Evolutionary conservation across 2,113 vertebrate species (phyloP).

Genomic region (Zonotrichia leucophrys): DNA sequence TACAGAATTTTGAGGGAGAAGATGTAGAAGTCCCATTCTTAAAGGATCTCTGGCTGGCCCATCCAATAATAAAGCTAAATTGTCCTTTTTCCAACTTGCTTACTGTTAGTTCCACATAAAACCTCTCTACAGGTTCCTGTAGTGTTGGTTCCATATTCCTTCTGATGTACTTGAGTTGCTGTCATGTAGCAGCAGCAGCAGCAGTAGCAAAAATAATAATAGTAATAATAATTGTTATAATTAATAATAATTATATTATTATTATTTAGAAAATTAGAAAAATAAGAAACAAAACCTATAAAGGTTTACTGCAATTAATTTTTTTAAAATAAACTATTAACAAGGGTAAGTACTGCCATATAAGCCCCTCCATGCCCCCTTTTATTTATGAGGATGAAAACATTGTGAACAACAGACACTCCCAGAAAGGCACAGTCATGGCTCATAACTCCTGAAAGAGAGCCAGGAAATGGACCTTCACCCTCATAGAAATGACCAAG

Average conservation of each 20-base stretch:
- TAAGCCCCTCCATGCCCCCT: fast-evolving
- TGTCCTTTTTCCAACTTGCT: not conserved
- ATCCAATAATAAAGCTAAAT: not conserved
- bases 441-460: not conserved
- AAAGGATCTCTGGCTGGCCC: not conserved
- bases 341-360: fast-evolving
- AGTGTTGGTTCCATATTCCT: not conserved
- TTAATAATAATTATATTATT: not conserved
- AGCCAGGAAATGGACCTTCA: not conserved
- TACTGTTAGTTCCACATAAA: not conserved
- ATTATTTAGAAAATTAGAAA: not conserved
- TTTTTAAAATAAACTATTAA: not conserved
- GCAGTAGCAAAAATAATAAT: fast-evolving
- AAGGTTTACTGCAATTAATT: not conserved
- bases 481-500: fast-evolving
- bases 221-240: no score
- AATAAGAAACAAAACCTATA: not conserved
- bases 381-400: not conserved
- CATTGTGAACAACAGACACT: not conserved
- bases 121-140: not conserved
- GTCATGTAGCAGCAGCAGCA: not conserved
- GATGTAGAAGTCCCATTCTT: not conserved
- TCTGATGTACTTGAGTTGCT: not conserved
- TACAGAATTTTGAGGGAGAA: not conserved
- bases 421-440: fast-evolving